Base-by-base conservation (phyloP, 2,888 invertebrate genomes). In the Drosophila mercatorum region DNA sequence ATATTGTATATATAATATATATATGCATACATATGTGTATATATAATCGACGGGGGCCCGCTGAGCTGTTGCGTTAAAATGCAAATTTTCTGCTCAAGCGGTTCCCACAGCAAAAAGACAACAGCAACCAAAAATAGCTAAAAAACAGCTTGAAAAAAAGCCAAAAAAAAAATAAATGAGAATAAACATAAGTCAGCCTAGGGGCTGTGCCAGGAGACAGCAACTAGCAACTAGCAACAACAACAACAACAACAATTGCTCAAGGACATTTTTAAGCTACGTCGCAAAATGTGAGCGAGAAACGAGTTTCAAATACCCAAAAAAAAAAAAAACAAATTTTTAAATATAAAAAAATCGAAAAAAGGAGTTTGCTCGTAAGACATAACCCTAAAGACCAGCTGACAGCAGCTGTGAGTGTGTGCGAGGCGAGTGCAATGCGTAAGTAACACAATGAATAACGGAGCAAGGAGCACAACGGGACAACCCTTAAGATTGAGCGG, bases 231-330 rank as follows among this genome's bases (percentile, higher is more conserved):
- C 59, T 58, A 69, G 67, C 68, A 68, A 36, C 60, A 53, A 17
- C 51, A 52, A 36, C 52, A 52, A 53, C 36, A 52, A 52, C 38
- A 72, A 63, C 44, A 73, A 63, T 36, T 60, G 66, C 74, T 81
- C 81, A 86, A 83, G 83, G 83, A 78, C 86, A 79, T 83, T 81
- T 64, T 71, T 49, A 58, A 83, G 72, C 69, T 83, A 75, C 78
- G 86, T 78, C 80, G 83, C 81, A 82, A 68, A 71, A 59, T 64
- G 38, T 49, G 60, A 43, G 44, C 38, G 44, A 65, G 41, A 67
- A 86, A 83, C 86, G 76, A 76, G 86, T 81, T 85, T 76, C 78
- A 78, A 73, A 77, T 73, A 62, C 60, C 17, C 22, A 41, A 49
- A 49, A 53, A 34, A 70, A 56, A 65, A 56, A 55, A 31, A 31